Conservation (phyloP, 2,888 invertebrate genomes). For the Nemotelus pantherinus region DNA sequence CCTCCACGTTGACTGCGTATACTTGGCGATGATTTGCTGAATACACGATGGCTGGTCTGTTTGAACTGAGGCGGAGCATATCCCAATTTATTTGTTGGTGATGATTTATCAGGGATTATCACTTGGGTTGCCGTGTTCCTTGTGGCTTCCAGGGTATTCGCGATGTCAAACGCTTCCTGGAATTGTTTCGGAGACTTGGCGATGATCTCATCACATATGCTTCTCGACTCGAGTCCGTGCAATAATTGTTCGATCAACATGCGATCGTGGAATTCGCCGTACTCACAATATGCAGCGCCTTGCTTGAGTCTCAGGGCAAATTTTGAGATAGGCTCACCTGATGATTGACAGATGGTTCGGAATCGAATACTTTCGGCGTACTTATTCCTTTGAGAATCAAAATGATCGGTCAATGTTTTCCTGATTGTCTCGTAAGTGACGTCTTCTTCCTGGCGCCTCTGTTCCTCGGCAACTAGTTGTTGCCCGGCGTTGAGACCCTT, state of each 20-base stretch:
- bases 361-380: constrained; percentile 49
- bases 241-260: constrained; percentile 51
- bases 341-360: constrained; percentile 40
- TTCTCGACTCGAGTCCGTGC: constrained; percentile 44
- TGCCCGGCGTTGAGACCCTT: too few relatives aligned
- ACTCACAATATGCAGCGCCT: constrained; percentile 48
- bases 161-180: constrained; percentile 18
- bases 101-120: background rate
- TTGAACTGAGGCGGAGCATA: background rate
- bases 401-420: constrained; percentile 34
- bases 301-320: constrained; percentile 47
- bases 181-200: constrained; percentile 42
- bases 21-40: too few relatives aligned
- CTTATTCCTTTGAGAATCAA: constrained; percentile 45
- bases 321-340: constrained; percentile 39
- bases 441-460: too few relatives aligned
- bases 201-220: constrained; percentile 48
- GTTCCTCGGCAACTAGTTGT: too few relatives aligned
- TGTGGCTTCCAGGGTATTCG: constrained; percentile 10
- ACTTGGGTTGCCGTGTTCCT: background rate
- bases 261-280: constrained; percentile 43
- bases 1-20: too few relatives aligned
- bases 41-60: background rate
- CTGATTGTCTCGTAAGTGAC: background rate
- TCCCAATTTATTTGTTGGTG: background rate